A percentile compares a stretch with the other conserved stretches of the same genome.
These are phyloP conservation scores for Capricornis sumatraensis DNA, from an alignment of 2,113 vertebrate species.

Conservation along the genomic window DNA sequence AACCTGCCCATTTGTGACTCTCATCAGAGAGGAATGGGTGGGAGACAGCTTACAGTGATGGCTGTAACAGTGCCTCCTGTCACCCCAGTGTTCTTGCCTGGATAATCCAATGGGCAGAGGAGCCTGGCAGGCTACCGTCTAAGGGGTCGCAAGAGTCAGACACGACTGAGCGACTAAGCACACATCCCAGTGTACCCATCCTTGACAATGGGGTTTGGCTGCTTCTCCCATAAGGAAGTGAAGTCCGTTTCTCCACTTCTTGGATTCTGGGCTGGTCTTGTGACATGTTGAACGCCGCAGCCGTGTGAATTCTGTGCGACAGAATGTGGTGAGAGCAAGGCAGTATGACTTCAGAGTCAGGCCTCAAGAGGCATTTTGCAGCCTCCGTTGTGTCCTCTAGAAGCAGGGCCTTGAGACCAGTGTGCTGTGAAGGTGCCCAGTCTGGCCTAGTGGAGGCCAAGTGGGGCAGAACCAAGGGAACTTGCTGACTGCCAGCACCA, in stretches of 20 bases:
- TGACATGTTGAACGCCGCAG: accelerated
- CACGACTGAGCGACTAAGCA: background rate
- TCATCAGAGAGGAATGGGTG: background rate
- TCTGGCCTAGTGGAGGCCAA: background rate
- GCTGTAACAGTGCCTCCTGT: background rate
- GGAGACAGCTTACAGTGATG: background rate
- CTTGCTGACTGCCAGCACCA: background rate
- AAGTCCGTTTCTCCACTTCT: background rate
- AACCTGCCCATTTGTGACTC: background rate
- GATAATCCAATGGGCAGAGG: background rate
- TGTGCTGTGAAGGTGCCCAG: background rate
- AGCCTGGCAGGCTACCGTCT: background rate
- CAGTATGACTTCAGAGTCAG: background rate
- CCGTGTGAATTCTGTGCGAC: background rate
- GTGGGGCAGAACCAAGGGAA: background rate
- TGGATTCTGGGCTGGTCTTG: background rate
- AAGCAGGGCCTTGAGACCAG: background rate
- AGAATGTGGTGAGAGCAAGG: background rate
- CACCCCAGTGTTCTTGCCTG: background rate
- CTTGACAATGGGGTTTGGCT: background rate
- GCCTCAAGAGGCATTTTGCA: background rate
- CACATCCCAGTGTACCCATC: background rate
- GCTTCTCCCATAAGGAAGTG: background rate
- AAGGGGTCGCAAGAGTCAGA: background rate
- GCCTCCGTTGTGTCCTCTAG: background rate